phyloP scores from a whole-genome alignment of 2,888 invertebrate species.

The Caenorhabditis drosophilae region DNA sequence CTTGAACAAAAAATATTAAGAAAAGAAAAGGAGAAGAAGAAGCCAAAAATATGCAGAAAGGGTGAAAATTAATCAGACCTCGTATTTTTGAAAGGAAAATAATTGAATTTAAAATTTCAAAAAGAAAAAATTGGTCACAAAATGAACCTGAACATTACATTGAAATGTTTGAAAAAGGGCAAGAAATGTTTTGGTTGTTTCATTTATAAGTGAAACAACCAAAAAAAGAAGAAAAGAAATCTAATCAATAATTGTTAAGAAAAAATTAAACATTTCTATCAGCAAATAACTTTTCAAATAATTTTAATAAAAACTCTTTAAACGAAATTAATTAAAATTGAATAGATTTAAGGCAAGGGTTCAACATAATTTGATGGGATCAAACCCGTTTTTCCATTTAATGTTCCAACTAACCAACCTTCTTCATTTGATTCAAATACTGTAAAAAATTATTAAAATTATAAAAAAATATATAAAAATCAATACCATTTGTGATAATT shows the following conservation, averaged over 20 bases:
- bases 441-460: slow-evolving; percentile 71
- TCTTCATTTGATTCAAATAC: slow-evolving; percentile 90
- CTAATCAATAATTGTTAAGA: not conserved
- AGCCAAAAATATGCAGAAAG: no score
- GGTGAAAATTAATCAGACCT: no score
- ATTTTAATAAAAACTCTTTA: no score
- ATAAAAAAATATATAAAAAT: not conserved
- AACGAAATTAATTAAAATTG: no score
- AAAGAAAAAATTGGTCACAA: not conserved
- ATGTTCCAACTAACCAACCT: slow-evolving; percentile 93
- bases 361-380: slow-evolving; percentile 65
- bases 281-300: no score
- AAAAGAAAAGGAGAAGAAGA: no score
- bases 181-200: not conserved
- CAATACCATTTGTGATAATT: slow-evolving; percentile 93
- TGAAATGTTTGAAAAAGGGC: not conserved
- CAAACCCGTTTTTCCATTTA: slow-evolving; percentile 71
- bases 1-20: no score
- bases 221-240: not conserved
- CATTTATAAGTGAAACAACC: not conserved
- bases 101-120: not conserved
- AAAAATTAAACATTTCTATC: no score
- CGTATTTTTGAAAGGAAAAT: no score
- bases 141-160: not conserved
- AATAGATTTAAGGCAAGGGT: slow-evolving; percentile 34